Evolutionary conservation across 2,797 vertebrate species (phyloP).

Genomic region (Distichodus sexfasciatus): DNA sequence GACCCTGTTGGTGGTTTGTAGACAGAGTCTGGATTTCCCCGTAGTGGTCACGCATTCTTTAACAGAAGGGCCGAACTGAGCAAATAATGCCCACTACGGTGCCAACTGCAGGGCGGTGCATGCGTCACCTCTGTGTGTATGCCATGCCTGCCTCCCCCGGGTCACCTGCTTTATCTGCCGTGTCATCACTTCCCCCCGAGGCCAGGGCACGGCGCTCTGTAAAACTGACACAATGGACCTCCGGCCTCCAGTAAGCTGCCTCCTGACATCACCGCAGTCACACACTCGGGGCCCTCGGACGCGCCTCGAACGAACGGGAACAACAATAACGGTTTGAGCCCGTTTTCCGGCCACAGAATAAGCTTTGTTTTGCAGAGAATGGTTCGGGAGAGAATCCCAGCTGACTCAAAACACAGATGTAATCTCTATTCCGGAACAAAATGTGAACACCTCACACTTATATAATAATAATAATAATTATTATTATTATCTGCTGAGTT

Average conservation of each 20-base stretch:
- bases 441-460: no score
- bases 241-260: conserved; percentile 33
- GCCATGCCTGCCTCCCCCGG: conserved; percentile 17
- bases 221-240: conserved; percentile 40
- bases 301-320: neutral
- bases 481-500: no score
- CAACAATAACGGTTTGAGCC: conserved; percentile 5
- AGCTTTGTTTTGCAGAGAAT: no score
- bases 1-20: no score
- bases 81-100: conserved; percentile 11
- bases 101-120: conserved; percentile 26
- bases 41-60: neutral
- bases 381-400: no score
- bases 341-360: conserved; percentile 9
- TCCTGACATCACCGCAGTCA: conserved; percentile 37
- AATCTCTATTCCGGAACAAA: no score
- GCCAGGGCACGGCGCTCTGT: conserved; percentile 6
- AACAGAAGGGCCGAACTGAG: conserved; percentile 7
- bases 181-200: conserved; percentile 36
- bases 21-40: neutral
- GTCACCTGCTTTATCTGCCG: conserved; percentile 37
- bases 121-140: conserved; percentile 34
- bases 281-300: conserved; percentile 1
- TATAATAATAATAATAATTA: no score
- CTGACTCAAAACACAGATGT: no score